Evolutionary conservation across 2,888 invertebrate genomes (phyloP).

Genomic region (Lithophane leautieri): DNA sequence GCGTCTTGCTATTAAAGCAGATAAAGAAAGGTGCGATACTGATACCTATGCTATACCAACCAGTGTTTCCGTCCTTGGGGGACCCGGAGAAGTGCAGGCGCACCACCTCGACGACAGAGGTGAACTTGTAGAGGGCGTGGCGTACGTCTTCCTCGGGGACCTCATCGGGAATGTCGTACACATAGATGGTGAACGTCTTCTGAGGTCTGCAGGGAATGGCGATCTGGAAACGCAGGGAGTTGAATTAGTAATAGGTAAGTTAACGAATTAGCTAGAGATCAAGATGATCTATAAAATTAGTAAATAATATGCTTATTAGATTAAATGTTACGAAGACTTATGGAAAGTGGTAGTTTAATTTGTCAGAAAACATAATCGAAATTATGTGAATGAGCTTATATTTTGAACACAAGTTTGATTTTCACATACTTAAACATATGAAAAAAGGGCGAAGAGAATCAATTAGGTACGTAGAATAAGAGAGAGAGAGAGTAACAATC

Average conservation of each 20-base stretch:
- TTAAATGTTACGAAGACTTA: background rate
- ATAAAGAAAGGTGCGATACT: conserved; percentile 44
- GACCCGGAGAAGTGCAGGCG: conserved; percentile 90
- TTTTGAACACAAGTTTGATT: background rate
- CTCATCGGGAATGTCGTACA: conserved; percentile 95
- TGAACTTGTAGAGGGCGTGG: conserved; percentile 94
- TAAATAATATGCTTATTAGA: background rate
- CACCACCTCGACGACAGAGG: conserved; percentile 95
- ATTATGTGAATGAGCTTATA: background rate
- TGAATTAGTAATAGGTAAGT: background rate
- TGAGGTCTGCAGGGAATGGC: conserved; percentile 96
- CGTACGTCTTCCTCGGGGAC: conserved; percentile 96
- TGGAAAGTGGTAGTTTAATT: background rate
- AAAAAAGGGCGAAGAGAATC: conserved; percentile 77
- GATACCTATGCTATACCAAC: conserved; percentile 69
- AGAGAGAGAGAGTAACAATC: conserved; percentile 11
- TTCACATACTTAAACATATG: conserved; percentile 17
- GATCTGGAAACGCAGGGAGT: conserved; percentile 85
- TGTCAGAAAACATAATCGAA: background rate
- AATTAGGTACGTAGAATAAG: background rate
- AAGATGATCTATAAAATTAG: background rate
- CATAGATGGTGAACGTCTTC: conserved; percentile 96
- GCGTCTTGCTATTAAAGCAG: conserved; percentile 37
- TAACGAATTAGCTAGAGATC: background rate
- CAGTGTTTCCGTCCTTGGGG: conserved; percentile 84